phyloP scores from a whole-genome alignment of 2,888 invertebrate species.

The Julus scandinavius region DNA sequence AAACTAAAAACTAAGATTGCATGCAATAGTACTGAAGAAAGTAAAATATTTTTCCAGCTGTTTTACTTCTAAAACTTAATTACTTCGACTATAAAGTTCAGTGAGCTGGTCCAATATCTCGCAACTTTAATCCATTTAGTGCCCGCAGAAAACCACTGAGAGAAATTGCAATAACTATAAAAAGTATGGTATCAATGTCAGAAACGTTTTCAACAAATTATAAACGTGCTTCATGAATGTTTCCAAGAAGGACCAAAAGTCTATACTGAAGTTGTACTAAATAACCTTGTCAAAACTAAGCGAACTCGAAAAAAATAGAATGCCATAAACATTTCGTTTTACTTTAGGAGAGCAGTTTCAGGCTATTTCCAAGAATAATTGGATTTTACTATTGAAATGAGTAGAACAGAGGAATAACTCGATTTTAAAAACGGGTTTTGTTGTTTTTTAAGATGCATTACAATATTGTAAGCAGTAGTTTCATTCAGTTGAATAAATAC shows the following conservation, averaged over 20 bases:
- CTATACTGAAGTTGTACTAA: background rate
- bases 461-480: too few species aligned
- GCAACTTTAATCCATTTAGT: background rate
- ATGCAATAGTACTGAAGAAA: background rate
- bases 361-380: background rate
- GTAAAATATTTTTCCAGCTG: background rate
- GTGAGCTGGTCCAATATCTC: background rate
- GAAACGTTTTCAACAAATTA: conserved; percentile 39
- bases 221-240: conserved; percentile 24
- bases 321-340: background rate
- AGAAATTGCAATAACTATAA: conserved; percentile 13
- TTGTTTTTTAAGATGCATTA: background rate
- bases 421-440: background rate
- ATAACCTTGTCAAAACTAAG: conserved; percentile 5
- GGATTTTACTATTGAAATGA: background rate
- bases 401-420: background rate
- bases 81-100: background rate
- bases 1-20: background rate
- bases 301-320: background rate
- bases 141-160: background rate
- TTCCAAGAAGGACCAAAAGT: background rate
- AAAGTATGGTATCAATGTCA: background rate
- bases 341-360: background rate
- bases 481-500: too few species aligned
- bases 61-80: conserved; percentile 3